Evolutionary conservation across 2,113 vertebrate species (phyloP).

Genomic region (Tachycineta bicolor): DNA sequence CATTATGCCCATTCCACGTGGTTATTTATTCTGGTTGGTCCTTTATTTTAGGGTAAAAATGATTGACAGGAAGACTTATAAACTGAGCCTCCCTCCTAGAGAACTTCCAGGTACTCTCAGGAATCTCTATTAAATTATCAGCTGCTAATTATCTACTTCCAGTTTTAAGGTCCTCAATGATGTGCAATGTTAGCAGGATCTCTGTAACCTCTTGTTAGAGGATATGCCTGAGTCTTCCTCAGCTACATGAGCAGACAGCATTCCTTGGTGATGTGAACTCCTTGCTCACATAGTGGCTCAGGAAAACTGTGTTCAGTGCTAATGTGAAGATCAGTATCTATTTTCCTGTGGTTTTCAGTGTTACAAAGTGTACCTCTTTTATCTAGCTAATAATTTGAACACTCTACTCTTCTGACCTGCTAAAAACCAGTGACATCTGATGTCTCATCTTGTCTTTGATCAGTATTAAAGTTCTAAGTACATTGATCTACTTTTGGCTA

Average conservation of each 20-base stretch:
- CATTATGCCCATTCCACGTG: background rate
- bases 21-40: background rate
- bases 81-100: background rate
- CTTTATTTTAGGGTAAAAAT: background rate
- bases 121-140: background rate
- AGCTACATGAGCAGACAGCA: background rate
- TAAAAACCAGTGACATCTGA: background rate
- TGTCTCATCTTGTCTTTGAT: background rate
- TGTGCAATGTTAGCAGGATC: background rate
- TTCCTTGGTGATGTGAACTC: background rate
- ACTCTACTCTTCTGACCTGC: background rate
- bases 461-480: background rate
- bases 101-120: background rate
- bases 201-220: background rate
- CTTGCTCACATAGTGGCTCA: background rate
- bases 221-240: background rate
- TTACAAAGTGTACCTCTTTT: background rate
- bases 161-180: background rate
- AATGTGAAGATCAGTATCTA: background rate
- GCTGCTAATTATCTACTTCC: background rate
- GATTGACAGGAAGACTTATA: background rate
- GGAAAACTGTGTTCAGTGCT: background rate
- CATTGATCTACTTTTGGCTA: background rate
- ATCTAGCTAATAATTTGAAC: background rate
- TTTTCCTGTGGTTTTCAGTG: background rate